These are phyloP conservation scores for Drosophila paulistorum DNA, from an alignment of 1,140 invertebrate genomes.

Conservation along the genomic window DNA sequence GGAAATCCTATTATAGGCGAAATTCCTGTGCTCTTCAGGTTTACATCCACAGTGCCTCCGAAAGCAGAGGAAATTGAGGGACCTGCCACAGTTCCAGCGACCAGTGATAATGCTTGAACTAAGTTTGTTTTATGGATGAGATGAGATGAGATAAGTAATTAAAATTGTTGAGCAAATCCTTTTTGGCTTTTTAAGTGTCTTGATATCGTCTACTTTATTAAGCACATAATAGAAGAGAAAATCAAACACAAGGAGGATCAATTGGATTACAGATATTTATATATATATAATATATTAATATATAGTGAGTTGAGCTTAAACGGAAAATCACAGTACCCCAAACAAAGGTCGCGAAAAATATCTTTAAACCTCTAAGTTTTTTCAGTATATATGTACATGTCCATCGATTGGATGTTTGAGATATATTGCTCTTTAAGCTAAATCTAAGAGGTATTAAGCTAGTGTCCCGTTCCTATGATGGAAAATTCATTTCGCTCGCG, in stretches of 20 bases:
- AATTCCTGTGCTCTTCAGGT: conserved; percentile 92
- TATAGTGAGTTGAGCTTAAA: conserved; percentile 64
- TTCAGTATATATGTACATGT: conserved; percentile 41
- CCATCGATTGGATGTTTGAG: conserved; percentile 32
- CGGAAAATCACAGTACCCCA: conserved; percentile 75
- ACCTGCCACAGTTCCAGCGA: conserved; percentile 44
- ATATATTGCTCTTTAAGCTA: conserved; percentile 46
- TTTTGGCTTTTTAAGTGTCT: neutral
- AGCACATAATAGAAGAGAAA: conserved; percentile 43
- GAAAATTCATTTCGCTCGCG: conserved; percentile 46
- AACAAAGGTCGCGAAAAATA: conserved; percentile 67
- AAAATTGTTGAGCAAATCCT: conserved; percentile 53
- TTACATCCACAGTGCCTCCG: conserved; percentile 80
- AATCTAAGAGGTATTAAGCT: conserved; percentile 34
- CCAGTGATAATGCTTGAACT: conserved; percentile 31
- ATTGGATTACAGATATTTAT: conserved; percentile 16
- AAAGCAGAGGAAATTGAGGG: conserved; percentile 63
- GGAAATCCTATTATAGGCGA: conserved; percentile 89
- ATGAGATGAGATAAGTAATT: conserved; percentile 16
- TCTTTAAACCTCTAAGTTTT: conserved; percentile 48
- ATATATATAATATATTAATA: conserved; percentile 1
- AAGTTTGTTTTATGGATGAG: conserved; percentile 12
- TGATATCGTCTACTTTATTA: conserved; percentile 38
- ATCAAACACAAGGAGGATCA: conserved; percentile 30
- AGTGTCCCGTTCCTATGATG: neutral